Conservation (phyloP, 2,797 vertebrate genomes). For the Luscinia megarhynchos region DNA sequence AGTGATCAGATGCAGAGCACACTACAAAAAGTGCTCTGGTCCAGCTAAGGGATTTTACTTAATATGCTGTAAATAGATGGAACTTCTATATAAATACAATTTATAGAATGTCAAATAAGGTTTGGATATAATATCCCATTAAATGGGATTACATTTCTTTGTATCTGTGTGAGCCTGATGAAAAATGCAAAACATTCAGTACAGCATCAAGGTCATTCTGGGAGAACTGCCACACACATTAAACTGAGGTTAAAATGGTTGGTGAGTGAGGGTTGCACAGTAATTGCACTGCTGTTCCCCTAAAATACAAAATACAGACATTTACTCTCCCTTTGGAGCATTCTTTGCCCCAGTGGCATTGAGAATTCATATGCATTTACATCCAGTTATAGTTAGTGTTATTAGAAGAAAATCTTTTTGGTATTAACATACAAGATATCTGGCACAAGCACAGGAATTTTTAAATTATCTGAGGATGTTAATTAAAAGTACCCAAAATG, state of each 20-base stretch:
- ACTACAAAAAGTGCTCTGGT: not conserved
- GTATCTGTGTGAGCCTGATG: constrained; percentile 34
- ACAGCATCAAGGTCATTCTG: constrained; percentile 55
- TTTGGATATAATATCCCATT: constrained; percentile 30
- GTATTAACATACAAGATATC: not conserved
- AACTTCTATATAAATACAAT: constrained; percentile 27
- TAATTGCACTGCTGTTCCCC: constrained; percentile 61
- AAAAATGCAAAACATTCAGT: constrained; percentile 53
- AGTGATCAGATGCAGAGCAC: constrained; percentile 51
- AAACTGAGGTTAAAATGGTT: constrained; percentile 64
- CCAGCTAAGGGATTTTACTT: constrained; percentile 37
- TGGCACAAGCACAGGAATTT: not conserved
- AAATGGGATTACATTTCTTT: constrained; percentile 29
- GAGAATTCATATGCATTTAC: constrained; percentile 25
- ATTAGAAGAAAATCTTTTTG: constrained; percentile 33
- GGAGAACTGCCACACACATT: constrained; percentile 44
- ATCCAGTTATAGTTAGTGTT: constrained; percentile 28
- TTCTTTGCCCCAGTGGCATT: not conserved
- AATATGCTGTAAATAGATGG: constrained; percentile 53
- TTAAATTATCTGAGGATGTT: not conserved
- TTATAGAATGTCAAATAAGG: constrained; percentile 47
- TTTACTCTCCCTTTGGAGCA: constrained; percentile 42
- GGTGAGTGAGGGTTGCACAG: constrained; percentile 50
- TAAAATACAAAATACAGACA: constrained; percentile 55
- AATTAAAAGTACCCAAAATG: not conserved